Evolutionary conservation across 1,140 invertebrate genomes (phyloP), one percentile per base, ranked within the genome.

Genomic region (Druon quercuslanigerum): DNA sequence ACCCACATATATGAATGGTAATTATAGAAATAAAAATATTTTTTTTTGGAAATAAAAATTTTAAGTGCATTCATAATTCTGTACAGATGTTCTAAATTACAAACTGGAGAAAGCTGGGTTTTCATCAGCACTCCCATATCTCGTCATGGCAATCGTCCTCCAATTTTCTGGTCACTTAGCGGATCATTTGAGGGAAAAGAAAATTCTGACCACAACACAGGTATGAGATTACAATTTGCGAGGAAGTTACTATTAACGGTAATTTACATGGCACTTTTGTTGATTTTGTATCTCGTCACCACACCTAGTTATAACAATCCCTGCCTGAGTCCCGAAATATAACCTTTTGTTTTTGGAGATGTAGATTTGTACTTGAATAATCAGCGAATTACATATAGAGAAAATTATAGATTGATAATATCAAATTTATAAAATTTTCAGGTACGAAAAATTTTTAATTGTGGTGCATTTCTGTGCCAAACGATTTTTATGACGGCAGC

Each of bases 1-100:
- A 50, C 98, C 98, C 5, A 97, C 95, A 51, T 99, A 97, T 89
- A 95, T 99, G 93, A 96, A 94, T 92, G 95, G 96, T 96, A 85
- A 82, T 73, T 82, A 33, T 54, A 11, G 76, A 50, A 16, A 16
- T 13, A 16, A 17, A 54, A n/a, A 70, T 40, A 74, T 52, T 17
- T 0, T 3, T 19, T 19, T 11, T 3, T 33, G 6, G 6, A 25
- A 16, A 17, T 16, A 17, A 3, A 20, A 40, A 7, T 72, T 66
- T 51, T 72, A 19, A 74, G 71, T 72, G 74, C 70, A 51, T 73
- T 74, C 25, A 66, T 71, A 60, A 51, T 74, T 75, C 82, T 81
- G 46, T 83, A 56, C 87, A 96, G 95, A 96, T 86, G 94, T 94
- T 16, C 92, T 96, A 50, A 91, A 94, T 77, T 96, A 95, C 85